A percentile compares a stretch with the other conserved stretches of the same genome.
phyloP scores from a whole-genome alignment of 2,797 vertebrate species.

The Potorous gilbertii region DNA sequence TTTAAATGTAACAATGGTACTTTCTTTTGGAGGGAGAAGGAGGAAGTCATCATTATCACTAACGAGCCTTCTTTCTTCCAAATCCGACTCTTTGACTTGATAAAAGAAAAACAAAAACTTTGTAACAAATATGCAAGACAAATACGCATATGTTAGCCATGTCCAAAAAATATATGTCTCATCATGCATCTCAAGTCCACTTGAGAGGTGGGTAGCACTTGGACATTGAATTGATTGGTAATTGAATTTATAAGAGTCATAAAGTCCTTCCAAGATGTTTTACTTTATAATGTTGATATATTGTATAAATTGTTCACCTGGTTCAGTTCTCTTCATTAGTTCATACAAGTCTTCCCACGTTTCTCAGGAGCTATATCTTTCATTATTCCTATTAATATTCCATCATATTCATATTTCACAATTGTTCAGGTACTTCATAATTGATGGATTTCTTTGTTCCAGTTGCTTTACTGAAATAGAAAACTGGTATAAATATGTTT shows the following conservation, averaged over 20 bases:
- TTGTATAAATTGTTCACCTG: neutral
- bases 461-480: neutral
- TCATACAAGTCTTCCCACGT: neutral
- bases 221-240: neutral
- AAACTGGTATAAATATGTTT: neutral
- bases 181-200: neutral
- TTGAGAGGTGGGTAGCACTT: neutral
- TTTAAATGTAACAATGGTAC: neutral
- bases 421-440: neutral
- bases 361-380: neutral
- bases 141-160: neutral
- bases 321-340: neutral
- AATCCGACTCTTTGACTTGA: neutral
- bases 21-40: neutral
- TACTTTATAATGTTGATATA: neutral
- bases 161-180: neutral
- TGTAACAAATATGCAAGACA: neutral
- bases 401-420: neutral
- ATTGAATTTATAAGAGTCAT: neutral
- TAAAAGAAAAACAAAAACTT: neutral
- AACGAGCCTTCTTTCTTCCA: neutral
- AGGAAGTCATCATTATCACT: neutral
- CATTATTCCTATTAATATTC: neutral
- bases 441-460: neutral
- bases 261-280: neutral